Conservation (phyloP, 1,140 invertebrate species). For the Eufriesea mexicana region DNA sequence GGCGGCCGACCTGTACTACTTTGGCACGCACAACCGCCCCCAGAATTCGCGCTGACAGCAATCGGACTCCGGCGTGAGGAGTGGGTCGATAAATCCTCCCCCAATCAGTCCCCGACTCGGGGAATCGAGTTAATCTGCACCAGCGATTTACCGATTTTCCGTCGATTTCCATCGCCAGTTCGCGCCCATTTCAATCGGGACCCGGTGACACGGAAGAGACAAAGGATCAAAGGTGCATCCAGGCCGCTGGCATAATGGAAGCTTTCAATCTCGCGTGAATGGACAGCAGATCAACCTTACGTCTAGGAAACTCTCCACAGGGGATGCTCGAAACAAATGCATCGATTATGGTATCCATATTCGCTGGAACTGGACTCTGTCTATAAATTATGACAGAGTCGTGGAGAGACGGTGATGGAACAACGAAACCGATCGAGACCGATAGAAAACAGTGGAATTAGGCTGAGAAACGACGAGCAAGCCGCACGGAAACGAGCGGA, state of each 20-base stretch:
- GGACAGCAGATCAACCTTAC: not conserved
- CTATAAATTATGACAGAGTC: no score
- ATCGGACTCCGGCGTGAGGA: no score
- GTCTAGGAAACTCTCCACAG: not conserved
- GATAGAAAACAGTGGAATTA: not conserved
- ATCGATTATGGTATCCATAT: no score
- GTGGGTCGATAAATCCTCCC: not conserved
- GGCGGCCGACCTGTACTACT: not conserved
- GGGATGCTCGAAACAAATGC: not conserved
- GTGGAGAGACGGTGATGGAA: no score
- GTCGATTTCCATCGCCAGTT: constrained; percentile 23
- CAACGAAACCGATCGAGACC: no score
- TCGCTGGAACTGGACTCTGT: no score
- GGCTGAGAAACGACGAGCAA: not conserved
- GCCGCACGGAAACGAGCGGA: not conserved
- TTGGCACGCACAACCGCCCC: no score
- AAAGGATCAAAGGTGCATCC: constrained; percentile 24
- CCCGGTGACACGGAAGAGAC: constrained; percentile 5
- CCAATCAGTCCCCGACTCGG: not conserved
- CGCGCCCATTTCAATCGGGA: constrained; percentile 12
- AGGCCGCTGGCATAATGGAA: no score
- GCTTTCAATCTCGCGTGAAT: not conserved
- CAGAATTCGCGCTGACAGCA: no score
- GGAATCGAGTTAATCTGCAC: constrained; percentile 28
- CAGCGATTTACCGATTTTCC: not conserved